phyloP scores from a whole-genome alignment of 2,888 invertebrate species.

The Lepeophtheirus nordmannii region DNA sequence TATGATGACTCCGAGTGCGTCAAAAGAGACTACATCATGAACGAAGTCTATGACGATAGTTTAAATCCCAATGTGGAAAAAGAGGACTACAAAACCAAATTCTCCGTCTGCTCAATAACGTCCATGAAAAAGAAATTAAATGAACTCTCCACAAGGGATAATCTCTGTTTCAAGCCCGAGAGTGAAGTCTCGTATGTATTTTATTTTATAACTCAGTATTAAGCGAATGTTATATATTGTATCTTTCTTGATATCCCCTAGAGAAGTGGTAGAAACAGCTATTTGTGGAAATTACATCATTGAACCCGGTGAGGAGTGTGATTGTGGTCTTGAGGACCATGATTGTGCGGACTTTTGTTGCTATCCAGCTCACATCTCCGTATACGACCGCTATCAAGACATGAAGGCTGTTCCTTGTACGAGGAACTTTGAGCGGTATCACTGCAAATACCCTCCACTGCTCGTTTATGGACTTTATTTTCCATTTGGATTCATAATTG shows the following conservation, averaged over 20 bases:
- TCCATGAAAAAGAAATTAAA: slow-evolving; percentile 7
- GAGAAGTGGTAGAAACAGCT: background rate
- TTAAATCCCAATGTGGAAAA: background rate
- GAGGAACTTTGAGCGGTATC: background rate
- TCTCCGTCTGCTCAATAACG: slow-evolving; percentile 3
- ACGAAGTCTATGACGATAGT: background rate
- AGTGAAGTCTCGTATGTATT: background rate
- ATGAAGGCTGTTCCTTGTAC: background rate
- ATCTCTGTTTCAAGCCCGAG: background rate
- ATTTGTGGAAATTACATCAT: slow-evolving; percentile 8
- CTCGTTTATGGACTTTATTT: slow-evolving; percentile 10
- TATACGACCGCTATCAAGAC: slow-evolving; percentile 1
- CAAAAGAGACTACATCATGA: slow-evolving; percentile 17
- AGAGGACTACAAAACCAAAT: background rate
- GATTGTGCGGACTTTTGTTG: slow-evolving; percentile 12
- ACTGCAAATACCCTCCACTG: background rate
- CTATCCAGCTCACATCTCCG: slow-evolving; percentile 13
- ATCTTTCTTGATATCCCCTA: background rate
- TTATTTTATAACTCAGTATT: background rate
- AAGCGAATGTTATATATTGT: background rate
- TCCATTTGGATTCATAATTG: slow-evolving; percentile 1
- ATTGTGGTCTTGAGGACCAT: slow-evolving; percentile 11
- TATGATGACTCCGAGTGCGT: background rate
- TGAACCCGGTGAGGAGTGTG: slow-evolving; percentile 13
- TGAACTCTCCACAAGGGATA: background rate